Evolutionary conservation across 2,888 invertebrate species (phyloP), one percentile per base, ranked within the genome.

Genomic region (Phengaris arion): DNA sequence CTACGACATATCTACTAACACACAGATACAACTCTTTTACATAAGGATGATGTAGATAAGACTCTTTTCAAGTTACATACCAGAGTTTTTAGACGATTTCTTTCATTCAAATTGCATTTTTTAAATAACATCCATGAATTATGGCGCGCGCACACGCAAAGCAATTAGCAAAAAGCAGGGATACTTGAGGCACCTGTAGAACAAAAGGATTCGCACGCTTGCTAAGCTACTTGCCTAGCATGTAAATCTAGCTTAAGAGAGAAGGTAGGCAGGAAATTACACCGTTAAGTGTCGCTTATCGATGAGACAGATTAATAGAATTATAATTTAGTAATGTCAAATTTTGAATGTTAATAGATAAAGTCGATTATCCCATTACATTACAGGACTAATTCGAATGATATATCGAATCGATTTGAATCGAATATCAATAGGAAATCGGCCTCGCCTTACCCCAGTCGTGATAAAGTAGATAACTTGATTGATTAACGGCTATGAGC

Each of bases 41-140:
- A 81, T 83, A 79, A 84, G 86, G 85, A 85, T 88, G 86, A 81
- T 82, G 78, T 84, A 80, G 91, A 84, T 85, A 84, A 76, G 82
- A 68, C 52, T 13, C 7, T 22, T 3, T 51, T 48, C 12, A 35
- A 52, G 15, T 15, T 52, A 13, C 2, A 22, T 51, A 10, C 12
- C 2, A 35, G 35, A 35, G 35, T 35, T 2, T 35, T 35, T 22
- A 22, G 22, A 22, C 22, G 1, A 22, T 22, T 22, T 22, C 22
- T 22, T 22, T 22, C 0, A 35, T 35, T 2, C 35, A 35, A 35
- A 35, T 35, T 35, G 35, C 35, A 35, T 35, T 22, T 22, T 22
- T 22, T 35, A 35, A 35, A 35, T 3, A 35, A 35, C 2, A 35
- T 22, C 22, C 35, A 35, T 35, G 35, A 35, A 4, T 35, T 35